Percentiles rank a stretch among this genome's conserved stretches.
phyloP scores from a whole-genome alignment of 2,888 invertebrate species.

The Sesia apiformis region DNA sequence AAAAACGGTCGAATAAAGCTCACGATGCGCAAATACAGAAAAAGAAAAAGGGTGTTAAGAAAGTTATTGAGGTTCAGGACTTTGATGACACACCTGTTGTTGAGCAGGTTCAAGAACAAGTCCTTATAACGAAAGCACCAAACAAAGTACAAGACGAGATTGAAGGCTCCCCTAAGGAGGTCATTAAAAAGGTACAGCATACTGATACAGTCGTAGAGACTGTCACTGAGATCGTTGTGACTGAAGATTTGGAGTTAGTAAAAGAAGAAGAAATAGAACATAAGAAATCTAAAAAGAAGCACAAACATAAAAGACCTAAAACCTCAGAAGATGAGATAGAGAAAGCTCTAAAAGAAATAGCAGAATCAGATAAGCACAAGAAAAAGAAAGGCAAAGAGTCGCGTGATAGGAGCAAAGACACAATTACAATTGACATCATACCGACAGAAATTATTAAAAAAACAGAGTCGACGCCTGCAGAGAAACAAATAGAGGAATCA shows the following conservation, averaged over 20 bases:
- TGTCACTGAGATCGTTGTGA: constrained; percentile 22
- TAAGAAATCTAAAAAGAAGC: constrained; percentile 54
- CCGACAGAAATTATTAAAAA: neutral
- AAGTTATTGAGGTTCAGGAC: constrained; percentile 56
- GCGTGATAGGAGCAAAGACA: constrained; percentile 31
- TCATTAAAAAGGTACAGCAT: constrained; percentile 40
- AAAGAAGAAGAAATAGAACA: constrained; percentile 22
- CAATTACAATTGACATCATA: neutral
- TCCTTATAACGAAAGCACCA: neutral
- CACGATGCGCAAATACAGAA: constrained; percentile 44
- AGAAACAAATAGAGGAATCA: constrained; percentile 11
- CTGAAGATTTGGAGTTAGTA: constrained; percentile 17
- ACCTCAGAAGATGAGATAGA: constrained; percentile 52
- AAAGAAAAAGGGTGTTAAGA: constrained; percentile 52
- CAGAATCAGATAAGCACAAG: constrained; percentile 44
- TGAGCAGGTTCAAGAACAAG: constrained; percentile 3
- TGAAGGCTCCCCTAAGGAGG: constrained; percentile 14
- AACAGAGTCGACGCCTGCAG: neutral
- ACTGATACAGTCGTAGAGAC: constrained; percentile 42
- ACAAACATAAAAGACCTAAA: constrained; percentile 49
- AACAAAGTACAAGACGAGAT: neutral
- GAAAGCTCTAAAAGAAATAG: constrained; percentile 61
- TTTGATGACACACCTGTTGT: constrained; percentile 43
- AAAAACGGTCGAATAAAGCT: constrained; percentile 48
- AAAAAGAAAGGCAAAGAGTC: constrained; percentile 45